phyloP scores from a whole-genome alignment of 2,888 invertebrate species.

The Ophion costatus region DNA sequence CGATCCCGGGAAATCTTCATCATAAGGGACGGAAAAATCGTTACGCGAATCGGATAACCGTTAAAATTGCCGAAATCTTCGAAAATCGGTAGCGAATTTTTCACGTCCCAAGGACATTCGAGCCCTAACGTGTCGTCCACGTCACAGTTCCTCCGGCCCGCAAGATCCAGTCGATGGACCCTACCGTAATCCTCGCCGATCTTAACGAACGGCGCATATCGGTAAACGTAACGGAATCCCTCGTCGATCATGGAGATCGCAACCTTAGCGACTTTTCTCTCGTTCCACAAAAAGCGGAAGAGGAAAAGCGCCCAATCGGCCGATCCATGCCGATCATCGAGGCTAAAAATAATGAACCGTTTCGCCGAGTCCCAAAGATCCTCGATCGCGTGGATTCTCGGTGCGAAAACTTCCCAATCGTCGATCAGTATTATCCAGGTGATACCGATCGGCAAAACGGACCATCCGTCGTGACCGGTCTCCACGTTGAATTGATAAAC shows the following conservation, averaged over 20 bases:
- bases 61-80: conserved; percentile 4
- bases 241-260: conserved; percentile 61
- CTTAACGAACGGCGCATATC: conserved; percentile 69
- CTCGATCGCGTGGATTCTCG: conserved; percentile 49
- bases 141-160: neutral
- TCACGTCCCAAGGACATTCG: conserved; percentile 11
- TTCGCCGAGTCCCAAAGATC: conserved; percentile 65
- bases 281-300: conserved; percentile 69
- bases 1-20: conserved; percentile 66
- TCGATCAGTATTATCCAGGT: conserved; percentile 71
- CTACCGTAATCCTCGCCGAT: conserved; percentile 51
- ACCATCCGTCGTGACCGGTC: neutral
- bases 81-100: neutral
- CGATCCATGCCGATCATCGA: neutral
- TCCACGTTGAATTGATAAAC: conserved; percentile 59
- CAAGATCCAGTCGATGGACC: conserved; percentile 54
- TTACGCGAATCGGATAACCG: conserved; percentile 44
- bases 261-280: conserved; percentile 60
- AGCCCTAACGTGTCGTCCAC: neutral
- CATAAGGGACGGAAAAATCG: conserved; percentile 62
- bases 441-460: conserved; percentile 32
- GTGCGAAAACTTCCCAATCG: conserved; percentile 45
- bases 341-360: conserved; percentile 68
- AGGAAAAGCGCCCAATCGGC: conserved; percentile 30
- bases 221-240: conserved; percentile 67